Evolutionary conservation across 2,797 vertebrate genomes (phyloP).

Genomic region (Catostomus latipinnis): DNA sequence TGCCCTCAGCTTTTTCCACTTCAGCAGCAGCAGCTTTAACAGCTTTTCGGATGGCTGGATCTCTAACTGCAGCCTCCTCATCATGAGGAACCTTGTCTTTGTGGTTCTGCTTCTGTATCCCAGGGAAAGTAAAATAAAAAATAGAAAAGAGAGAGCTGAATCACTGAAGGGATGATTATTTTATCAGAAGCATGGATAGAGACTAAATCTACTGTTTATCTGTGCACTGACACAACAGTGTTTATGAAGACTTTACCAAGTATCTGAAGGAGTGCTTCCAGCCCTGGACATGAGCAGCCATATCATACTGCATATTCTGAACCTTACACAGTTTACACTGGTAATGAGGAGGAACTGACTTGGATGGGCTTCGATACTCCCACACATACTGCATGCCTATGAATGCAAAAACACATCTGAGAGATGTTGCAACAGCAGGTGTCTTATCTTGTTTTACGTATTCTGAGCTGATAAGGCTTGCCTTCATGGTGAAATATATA

Average conservation of each 20-base stretch:
- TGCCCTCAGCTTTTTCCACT: constrained; percentile 74
- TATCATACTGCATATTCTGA: constrained; percentile 75
- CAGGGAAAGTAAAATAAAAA: background rate
- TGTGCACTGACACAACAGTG: no score
- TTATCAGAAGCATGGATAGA: no score
- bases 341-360: constrained; percentile 80
- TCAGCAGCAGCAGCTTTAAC: constrained; percentile 72
- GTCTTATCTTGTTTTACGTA: no score
- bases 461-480: background rate
- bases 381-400: constrained; percentile 82
- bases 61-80: constrained; percentile 72
- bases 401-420: constrained; percentile 35
- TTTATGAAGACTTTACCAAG: constrained; percentile 66
- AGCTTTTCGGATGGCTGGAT: constrained; percentile 69
- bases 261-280: constrained; percentile 82
- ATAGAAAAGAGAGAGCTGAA: background rate
- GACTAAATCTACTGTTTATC: no score
- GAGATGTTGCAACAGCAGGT: background rate
- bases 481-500: background rate
- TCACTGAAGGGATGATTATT: no score
- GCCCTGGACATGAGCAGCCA: constrained; percentile 77
- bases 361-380: constrained; percentile 84
- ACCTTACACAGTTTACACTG: constrained; percentile 81
- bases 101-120: constrained; percentile 72
- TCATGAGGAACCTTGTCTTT: constrained; percentile 69